Evolutionary conservation across 2,888 invertebrate genomes (phyloP), one percentile per base, ranked within the genome.

Genomic region (Aplocera efformata): DNA sequence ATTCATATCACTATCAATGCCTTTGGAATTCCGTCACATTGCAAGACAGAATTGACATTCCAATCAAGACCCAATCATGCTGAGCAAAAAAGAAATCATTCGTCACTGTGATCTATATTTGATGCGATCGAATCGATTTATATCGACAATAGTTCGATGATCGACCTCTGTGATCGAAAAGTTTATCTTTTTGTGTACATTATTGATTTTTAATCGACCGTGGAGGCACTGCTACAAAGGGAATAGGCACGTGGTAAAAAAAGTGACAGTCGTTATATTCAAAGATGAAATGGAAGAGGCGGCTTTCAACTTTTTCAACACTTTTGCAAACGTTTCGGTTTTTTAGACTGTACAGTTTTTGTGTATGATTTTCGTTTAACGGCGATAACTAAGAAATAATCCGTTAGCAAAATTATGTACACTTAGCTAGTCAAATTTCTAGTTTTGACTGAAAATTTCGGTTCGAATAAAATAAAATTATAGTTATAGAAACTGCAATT

Each of bases 171-270:
- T 67, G 86, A 78, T 75, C 72, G 66, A 68, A 73, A 76, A 76
- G 73, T 78, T 73, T 72, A 65, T 75, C 78, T 80, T 72, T 75
- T 84, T 77, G 72, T 73, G 63, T 50, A 60, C 70, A 59, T 78
- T 85, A 85, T 85, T 83, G 83, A 84, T 82, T 86, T 82, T 79
- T 72, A 81, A 86, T 81, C 73, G 56, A 65, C 71, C 75, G 74
- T 79, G 72, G 65, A 75, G 71, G 63, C 60, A 60, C 50, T 42
- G 60, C 65, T 55, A 74, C 56, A 72, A 73, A 69, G 66, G 63
- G 68, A 62, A 51, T 32, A 56, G 52, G 55, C 60, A 57, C 56
- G 60, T 60, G 55, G 50, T 40, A 5, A 32, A 40, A 50, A 49
- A 50, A 52, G 38, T 45, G 45, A 39, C 20, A 30, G 32, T 42